Evolutionary conservation across 2,113 vertebrate species (phyloP).

Genomic region (Dipodomys merriami): DNA sequence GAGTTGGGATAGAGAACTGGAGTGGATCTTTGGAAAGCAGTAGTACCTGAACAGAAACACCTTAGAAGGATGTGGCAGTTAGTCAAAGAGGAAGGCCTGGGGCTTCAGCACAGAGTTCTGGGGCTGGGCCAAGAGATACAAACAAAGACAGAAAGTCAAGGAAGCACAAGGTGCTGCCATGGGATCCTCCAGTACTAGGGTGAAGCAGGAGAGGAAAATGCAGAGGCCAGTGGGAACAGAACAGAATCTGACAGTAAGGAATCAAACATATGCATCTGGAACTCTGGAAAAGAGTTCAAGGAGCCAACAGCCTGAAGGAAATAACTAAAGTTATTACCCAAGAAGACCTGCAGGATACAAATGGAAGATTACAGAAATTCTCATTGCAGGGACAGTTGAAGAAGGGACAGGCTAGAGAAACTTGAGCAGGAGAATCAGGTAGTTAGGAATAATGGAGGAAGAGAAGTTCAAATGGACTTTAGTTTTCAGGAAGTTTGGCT

Average conservation of each 20-base stretch:
- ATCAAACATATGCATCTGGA: background rate
- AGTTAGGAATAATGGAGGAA: background rate
- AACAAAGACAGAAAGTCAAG: background rate
- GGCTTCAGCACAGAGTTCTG: background rate
- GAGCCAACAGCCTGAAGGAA: background rate
- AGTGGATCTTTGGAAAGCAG: background rate
- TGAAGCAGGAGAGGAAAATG: background rate
- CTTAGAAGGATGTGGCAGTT: too few relatives aligned
- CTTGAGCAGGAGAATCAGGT: background rate
- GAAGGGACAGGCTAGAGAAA: background rate
- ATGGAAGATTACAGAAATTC: background rate
- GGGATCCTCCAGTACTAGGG: background rate
- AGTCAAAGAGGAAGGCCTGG: background rate
- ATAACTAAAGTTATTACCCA: background rate
- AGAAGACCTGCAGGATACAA: background rate
- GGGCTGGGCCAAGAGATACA: background rate
- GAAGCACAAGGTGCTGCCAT: background rate
- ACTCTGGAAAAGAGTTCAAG: background rate
- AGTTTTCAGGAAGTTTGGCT: too few relatives aligned
- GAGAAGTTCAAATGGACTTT: too few relatives aligned
- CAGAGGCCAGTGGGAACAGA: background rate
- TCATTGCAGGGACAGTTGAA: background rate
- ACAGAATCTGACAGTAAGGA: background rate
- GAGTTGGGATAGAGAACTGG: rapidly evolving
- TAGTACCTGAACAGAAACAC: background rate